These are phyloP conservation scores for Platerodrilus igneus DNA, from an alignment of 2,888 invertebrate species.

Conservation along the genomic window DNA sequence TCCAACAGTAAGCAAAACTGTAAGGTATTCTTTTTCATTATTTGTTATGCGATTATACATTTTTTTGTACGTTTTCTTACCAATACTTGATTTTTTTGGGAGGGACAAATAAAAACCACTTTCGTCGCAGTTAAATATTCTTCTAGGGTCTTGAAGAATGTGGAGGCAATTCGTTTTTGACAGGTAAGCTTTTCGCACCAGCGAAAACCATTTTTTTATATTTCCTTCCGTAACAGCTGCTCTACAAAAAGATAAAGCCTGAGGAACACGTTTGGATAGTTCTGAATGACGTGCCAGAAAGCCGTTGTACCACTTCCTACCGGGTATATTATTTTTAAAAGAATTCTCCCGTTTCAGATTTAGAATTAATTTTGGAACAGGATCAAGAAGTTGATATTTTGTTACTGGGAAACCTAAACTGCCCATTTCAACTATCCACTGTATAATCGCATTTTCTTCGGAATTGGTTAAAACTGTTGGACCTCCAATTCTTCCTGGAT, in stretches of 20 bases:
- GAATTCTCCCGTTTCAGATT: no score
- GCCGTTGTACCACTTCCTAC: slow-evolving; percentile 35
- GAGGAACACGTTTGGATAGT: slow-evolving; percentile 32
- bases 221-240: slow-evolving; percentile 31
- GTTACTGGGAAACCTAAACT: no score
- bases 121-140: slow-evolving; percentile 40
- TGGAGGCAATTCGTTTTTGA: slow-evolving; percentile 23
- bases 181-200: slow-evolving; percentile 30
- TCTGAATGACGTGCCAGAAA: slow-evolving; percentile 10
- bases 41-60: slow-evolving; percentile 28
- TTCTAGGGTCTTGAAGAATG: slow-evolving; percentile 28
- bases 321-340: no score
- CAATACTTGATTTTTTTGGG: slow-evolving; percentile 35
- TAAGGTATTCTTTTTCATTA: slow-evolving; percentile 33
- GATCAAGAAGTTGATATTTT: no score
- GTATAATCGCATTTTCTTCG: no score
- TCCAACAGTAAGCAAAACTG: slow-evolving; percentile 25
- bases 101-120: slow-evolving; percentile 38
- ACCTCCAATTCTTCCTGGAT: no score
- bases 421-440: no score
- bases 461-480: no score
- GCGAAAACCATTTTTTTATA: slow-evolving; percentile 33
- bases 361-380: no score
- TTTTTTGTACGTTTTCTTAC: slow-evolving; percentile 33
- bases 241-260: slow-evolving; percentile 30